These are phyloP conservation scores for Molanna angustata DNA, from an alignment of 2,888 invertebrate genomes.

Conservation along the genomic window DNA sequence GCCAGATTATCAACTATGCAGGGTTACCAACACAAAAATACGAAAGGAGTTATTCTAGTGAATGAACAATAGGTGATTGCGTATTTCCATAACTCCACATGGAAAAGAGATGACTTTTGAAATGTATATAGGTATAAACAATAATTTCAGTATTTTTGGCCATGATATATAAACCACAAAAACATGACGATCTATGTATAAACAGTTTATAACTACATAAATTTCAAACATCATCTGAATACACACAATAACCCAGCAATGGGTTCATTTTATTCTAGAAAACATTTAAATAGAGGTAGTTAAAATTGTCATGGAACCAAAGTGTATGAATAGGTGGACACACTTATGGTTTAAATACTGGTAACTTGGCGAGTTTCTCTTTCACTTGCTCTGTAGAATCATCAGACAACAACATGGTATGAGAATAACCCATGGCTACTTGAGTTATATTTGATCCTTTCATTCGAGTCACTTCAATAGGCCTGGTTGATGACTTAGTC, in stretches of 20 bases:
- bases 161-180: too few relatives aligned
- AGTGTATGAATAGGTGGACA: not conserved
- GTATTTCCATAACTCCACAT: too few relatives aligned
- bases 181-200: too few relatives aligned
- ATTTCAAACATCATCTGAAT: not conserved
- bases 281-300: constrained; percentile 22
- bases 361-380: constrained; percentile 51
- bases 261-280: constrained; percentile 7
- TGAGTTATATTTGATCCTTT: constrained; percentile 73
- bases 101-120: too few relatives aligned
- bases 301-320: constrained; percentile 16
- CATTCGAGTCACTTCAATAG: constrained; percentile 80
- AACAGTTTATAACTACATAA: not conserved
- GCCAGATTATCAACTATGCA: too few relatives aligned
- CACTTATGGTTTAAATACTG: constrained; percentile 47
- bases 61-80: too few relatives aligned
- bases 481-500: constrained; percentile 81
- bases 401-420: constrained; percentile 67
- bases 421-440: constrained; percentile 82
- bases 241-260: not conserved
- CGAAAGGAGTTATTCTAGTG: too few relatives aligned
- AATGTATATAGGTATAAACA: too few relatives aligned
- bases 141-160: too few relatives aligned
- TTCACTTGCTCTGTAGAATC: constrained; percentile 54
- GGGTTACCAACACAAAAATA: too few relatives aligned